Evolutionary conservation across 2,113 vertebrate genomes (phyloP).

Genomic region (Micromys minutus): DNA sequence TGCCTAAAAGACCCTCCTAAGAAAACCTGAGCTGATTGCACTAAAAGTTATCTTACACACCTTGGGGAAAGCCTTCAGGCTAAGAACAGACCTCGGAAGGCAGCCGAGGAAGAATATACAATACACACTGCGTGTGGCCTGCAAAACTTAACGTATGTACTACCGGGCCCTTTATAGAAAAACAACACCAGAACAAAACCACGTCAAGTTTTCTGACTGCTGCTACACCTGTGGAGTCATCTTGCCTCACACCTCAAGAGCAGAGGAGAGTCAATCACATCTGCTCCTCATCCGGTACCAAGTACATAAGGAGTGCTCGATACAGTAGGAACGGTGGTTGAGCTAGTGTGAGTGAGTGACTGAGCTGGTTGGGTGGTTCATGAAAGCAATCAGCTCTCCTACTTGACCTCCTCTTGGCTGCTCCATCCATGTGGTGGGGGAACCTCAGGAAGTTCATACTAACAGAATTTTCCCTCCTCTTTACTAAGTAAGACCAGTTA

Average conservation of each 20-base stretch:
- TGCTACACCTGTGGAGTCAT: slow-evolving; percentile 1
- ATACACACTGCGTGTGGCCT: background rate
- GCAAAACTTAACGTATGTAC: background rate
- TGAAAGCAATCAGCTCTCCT: slow-evolving; percentile 1
- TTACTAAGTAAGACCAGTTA: slow-evolving; percentile 2
- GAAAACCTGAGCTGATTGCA: slow-evolving; percentile 35
- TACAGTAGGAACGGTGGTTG: background rate
- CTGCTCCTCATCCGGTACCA: background rate
- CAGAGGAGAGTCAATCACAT: slow-evolving; percentile 25
- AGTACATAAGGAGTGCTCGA: background rate
- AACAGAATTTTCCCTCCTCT: background rate
- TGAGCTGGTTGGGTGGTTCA: background rate
- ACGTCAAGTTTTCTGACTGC: background rate
- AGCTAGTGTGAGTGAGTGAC: background rate
- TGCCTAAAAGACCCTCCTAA: background rate
- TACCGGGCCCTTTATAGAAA: background rate
- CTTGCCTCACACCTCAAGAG: background rate
- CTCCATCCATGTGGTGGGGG: too few species aligned
- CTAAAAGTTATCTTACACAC: background rate
- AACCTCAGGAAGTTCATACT: background rate
- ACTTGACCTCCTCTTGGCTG: too few species aligned
- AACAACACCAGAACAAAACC: background rate
- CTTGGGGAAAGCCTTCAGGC: background rate
- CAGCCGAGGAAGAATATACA: background rate
- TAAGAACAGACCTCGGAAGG: background rate